Evolutionary conservation across 2,888 invertebrate genomes (phyloP), one percentile per base, ranked within the genome.

Genomic region (Sturmia bella): DNA sequence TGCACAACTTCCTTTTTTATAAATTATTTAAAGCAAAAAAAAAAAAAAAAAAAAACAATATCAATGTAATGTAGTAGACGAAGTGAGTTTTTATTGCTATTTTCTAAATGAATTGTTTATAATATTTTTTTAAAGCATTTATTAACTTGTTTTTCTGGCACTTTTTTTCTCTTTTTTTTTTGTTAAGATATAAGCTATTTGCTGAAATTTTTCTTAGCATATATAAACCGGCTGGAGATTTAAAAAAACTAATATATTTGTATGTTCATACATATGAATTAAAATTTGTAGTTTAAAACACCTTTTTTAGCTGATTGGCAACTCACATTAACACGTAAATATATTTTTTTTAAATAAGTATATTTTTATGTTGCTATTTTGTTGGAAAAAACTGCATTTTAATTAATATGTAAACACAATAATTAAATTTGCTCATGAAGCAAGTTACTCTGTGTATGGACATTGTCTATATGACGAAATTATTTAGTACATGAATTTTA

Each of bases 1-100:
- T 82, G 56, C 82, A 82, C 82, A 82, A 82, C 82, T 82, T 82
- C 82, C 82, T 82, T 82, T 82, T 76, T 45, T 56, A 41, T 75
- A 39, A 27, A 56, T 13, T 41, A 52, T 45, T 50, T 21, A 24
- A 19, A 12, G 11, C 32, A 63, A 21, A 63, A 37, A 43, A 27
- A 52, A 41, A 39, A 69, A 32, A 32, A 32, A 32, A 32, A 5
- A 32, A 32, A 32, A 7, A 6, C 9, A 9, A 54, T 27, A n/a
- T n/a, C n/a, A n/a, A n/a, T 50, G 56, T 50, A 63, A 27, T 70
- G n/a, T 19, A 69, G 45, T 11, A 41, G 39, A 24, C 15, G 17
- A 32, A 19, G 52, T 43, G 11, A 41, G 61, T 61, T 72, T 61
- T 61, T 72, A 37, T 12, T 43, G 32, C 15, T 43, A 3, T 7